phyloP scores from a whole-genome alignment of 2,888 invertebrate genomes.

The Pimpla rufipes region DNA sequence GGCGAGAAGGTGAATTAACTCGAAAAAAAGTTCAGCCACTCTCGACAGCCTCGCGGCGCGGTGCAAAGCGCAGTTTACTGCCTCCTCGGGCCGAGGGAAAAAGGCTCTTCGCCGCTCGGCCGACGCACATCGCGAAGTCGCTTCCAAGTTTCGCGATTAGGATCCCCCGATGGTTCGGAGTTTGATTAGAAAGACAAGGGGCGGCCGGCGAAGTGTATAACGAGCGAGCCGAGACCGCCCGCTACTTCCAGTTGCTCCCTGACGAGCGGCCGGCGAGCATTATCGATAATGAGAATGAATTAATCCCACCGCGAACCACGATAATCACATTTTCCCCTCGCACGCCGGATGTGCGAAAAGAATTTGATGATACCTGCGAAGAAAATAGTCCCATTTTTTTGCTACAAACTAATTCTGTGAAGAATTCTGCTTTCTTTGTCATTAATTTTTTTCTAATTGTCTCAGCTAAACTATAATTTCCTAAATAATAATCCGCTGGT shows the following conservation, averaged over 20 bases:
- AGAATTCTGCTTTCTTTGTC: background rate
- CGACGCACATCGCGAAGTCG: constrained; percentile 56
- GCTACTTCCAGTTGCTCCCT: background rate
- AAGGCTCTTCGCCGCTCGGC: constrained; percentile 42
- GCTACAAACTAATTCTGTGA: background rate
- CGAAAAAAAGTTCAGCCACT: constrained; percentile 55
- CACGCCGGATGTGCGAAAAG: background rate
- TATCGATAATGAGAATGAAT: constrained; percentile 58
- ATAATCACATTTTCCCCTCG: background rate
- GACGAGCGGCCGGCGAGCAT: constrained; percentile 17
- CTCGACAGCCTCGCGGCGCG: constrained; percentile 13
- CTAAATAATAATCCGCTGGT: too few relatives aligned
- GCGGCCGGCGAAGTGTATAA: background rate
- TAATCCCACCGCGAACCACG: constrained; percentile 10
- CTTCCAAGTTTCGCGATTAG: constrained; percentile 65
- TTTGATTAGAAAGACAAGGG: constrained; percentile 66
- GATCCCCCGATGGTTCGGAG: constrained; percentile 58
- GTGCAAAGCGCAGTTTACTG: constrained; percentile 52
- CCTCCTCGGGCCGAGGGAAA: constrained; percentile 40
- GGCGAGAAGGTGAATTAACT: constrained; percentile 40
- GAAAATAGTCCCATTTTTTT: background rate
- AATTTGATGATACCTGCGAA: background rate
- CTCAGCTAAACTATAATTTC: too few relatives aligned
- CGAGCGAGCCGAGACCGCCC: constrained; percentile 22
- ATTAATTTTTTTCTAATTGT: too few relatives aligned